Percentiles rank a stretch among this genome's conserved stretches.
Conservation (phyloP, 2,888 invertebrate species). For the Tortrix viridana region DNA sequence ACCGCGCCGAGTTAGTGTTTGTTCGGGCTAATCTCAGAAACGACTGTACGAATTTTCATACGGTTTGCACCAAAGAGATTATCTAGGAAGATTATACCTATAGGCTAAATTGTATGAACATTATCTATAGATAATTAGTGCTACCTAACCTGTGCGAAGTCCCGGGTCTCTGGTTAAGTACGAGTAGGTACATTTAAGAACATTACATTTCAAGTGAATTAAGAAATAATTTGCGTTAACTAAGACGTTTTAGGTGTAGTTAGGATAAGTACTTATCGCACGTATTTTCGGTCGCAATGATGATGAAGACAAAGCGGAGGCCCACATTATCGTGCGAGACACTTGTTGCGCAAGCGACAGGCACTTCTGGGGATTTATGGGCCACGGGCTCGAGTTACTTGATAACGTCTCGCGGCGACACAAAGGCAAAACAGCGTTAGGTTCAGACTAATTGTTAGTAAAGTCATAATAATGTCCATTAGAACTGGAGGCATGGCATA, state of each 20-base stretch:
- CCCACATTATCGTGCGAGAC: conserved; percentile 59
- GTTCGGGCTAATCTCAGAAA: too few relatives aligned
- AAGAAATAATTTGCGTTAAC: too few relatives aligned
- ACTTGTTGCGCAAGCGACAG: conserved; percentile 75
- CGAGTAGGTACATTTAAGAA: too few relatives aligned
- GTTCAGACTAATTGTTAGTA: conserved; percentile 59
- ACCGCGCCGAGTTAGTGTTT: too few relatives aligned
- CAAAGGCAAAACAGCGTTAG: conserved; percentile 53
- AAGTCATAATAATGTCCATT: conserved; percentile 45
- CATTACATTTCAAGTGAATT: too few relatives aligned
- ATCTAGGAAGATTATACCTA: too few relatives aligned
- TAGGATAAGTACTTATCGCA: neutral
- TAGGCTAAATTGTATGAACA: too few relatives aligned
- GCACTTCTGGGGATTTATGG: conserved; percentile 74
- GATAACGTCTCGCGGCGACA: conserved; percentile 70
- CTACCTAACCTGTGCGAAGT: too few relatives aligned
- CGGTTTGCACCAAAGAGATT: too few relatives aligned
- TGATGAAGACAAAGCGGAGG: conserved; percentile 54
- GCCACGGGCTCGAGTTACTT: conserved; percentile 71
- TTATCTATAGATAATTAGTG: too few relatives aligned
- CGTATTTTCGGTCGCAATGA: conserved; percentile 43
- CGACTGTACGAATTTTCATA: too few relatives aligned
- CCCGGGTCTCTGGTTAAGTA: too few relatives aligned
- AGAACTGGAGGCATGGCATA: neutral
- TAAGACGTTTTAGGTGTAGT: neutral